phyloP scores from a whole-genome alignment of 2,888 invertebrate genomes.

The Leptinotarsa rubiginosa region DNA sequence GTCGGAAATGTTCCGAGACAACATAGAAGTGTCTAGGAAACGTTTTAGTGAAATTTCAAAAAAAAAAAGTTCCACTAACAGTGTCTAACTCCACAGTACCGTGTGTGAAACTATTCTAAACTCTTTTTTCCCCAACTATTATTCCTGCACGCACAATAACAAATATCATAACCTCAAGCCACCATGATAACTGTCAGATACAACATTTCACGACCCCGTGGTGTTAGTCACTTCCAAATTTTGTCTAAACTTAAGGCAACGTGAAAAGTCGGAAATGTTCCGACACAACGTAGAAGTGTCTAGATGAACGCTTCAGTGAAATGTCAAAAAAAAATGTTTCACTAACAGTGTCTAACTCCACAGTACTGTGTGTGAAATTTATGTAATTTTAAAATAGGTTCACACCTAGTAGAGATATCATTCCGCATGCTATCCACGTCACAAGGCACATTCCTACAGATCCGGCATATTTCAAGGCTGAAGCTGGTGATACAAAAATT shows the following conservation, averaged over 20 bases:
- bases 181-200: no score
- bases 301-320: no score
- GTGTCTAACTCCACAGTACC: no score
- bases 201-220: neutral
- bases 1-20: neutral
- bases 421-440: constrained; percentile 83
- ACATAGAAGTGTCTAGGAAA: neutral
- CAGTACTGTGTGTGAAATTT: neutral
- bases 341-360: neutral
- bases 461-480: constrained; percentile 80
- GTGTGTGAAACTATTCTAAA: no score
- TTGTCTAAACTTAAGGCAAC: no score
- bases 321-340: no score
- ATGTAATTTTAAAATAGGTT: neutral
- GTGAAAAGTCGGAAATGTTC: neutral
- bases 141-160: no score
- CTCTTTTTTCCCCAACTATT: no score
- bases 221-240: neutral
- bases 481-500: constrained; percentile 86
- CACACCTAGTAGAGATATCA: constrained; percentile 81
- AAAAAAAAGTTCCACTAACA: no score
- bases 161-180: no score
- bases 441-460: constrained; percentile 84
- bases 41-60: no score
- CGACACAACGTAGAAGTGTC: neutral